Evolutionary conservation across 2,888 invertebrate species (phyloP), one percentile per base, ranked within the genome.

Genomic region (Cheiracanthium punctorium): DNA sequence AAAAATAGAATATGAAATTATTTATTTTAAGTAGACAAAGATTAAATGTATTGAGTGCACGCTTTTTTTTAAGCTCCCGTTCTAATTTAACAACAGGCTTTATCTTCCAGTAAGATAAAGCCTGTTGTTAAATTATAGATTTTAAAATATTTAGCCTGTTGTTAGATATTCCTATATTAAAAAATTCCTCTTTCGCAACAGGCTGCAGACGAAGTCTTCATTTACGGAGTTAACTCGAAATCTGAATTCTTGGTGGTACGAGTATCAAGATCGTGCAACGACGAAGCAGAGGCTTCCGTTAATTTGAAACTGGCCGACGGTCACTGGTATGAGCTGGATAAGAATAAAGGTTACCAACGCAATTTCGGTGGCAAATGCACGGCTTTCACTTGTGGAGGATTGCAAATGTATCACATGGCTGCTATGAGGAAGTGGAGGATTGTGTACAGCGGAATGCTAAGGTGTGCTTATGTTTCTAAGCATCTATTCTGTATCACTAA

Each of bases 341-440:
- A 70, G n/a, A 64, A 70, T 0, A 14, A 20, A 1, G 80, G 70
- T 0, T 65, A 28, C 8, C 85, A 86, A 20, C 80, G 58, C 10
- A 37, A 10, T 37, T 37, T 37, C 10, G 10, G n/a, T n/a, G n/a
- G 10, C 10, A 37, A 37, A 37, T 58, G 58, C 58, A 24, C 58
- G 1, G 2, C 17, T 0, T 87, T 87, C 17, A 41, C 72, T 0
- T 65, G 73, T 24, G 87, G 81, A 14, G 81, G 81, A 8, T 28
- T 87, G 28, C 74, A 75, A 58, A 64, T 87, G 73, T 52, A 77
- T 28, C 81, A 80, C 17, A 14, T 87, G 7, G 17, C 14, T n/a
- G 77, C 87, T 0, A 80, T 87, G 81, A 71, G 87, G n/a, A 77
- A 69, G 32, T 81, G 87, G 81, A 81, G 87, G 29, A 74, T 87